Base-by-base conservation (phyloP, 2,113 vertebrate genomes). In the Corythaixoides concolor region DNA sequence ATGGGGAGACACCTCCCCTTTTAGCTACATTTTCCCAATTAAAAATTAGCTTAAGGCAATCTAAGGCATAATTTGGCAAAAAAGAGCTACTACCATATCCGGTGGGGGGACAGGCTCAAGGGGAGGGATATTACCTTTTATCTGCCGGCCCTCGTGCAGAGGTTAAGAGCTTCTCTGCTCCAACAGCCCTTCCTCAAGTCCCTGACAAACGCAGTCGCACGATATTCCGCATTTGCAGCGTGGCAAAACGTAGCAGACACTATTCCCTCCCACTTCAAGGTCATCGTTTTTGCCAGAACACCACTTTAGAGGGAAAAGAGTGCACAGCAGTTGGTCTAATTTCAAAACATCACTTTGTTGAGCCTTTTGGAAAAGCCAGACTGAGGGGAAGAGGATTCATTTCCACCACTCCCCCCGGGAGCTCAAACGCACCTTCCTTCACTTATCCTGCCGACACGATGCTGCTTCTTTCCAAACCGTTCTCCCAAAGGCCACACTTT, bases 401-500 rank as follows among this genome's bases (percentile, higher is more conserved):
- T 72, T 21, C 30, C 27, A 21, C 20, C 12, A 15, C 10, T 5
- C 0, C 8, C 33, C 6, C 2, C 0, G 19, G n/a, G 74, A 85
- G 50, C 85, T 76, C 23, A 15, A 43, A 50, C n/a, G 45, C 23
- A 50, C 82, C 55, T 27, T 64, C 30, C 3, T 22, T 56, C 41
- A 43, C 41, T 5, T 43, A 5, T 68, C 59, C 49, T 30, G 28
- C 15, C 0, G 0, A 32, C 5, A 2, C 0, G 6, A 9, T 3
- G 19, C 0, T 13, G 21, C 53, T 78, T 33, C 70, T 49, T 45
- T 37, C 55, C 66, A 69, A 58, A 69, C 23, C 1, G 1, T 27
- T 32, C 60, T 59, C 81, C 41, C 22, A 23, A 83, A 58, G 43
- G 73, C 58, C 30, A 8, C 2, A 19, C 16, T 55, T 73, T 19